Conservation (phyloP, 2,888 invertebrate species). For the Apotomis betuletana region DNA sequence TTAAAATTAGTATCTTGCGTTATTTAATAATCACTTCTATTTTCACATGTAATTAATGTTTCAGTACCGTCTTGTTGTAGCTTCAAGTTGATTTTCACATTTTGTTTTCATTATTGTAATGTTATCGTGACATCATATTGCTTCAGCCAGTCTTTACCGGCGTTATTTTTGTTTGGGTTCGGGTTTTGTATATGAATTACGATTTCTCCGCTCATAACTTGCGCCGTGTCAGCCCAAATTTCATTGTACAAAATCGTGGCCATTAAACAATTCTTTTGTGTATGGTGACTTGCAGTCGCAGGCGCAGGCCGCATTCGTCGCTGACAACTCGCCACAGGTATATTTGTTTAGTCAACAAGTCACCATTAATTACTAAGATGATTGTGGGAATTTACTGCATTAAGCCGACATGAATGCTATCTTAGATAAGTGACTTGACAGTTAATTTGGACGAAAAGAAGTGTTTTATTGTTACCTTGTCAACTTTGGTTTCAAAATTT, state of each 20-base stretch:
- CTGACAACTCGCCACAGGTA: constrained; percentile 43
- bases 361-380: constrained; percentile 33
- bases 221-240: constrained; percentile 44
- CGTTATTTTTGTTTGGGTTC: background rate
- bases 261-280: constrained; percentile 67
- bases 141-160: too few species aligned
- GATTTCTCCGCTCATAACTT: constrained; percentile 45
- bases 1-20: too few species aligned
- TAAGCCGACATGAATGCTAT: constrained; percentile 26
- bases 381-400: constrained; percentile 29
- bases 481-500: background rate
- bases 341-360: constrained; percentile 45
- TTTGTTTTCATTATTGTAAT: background rate
- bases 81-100: too few species aligned
- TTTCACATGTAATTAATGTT: too few species aligned
- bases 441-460: background rate
- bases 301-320: constrained; percentile 47
- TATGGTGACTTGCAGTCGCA: constrained; percentile 59
- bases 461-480: background rate
- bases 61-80: too few species aligned
- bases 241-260: constrained; percentile 53
- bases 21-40: too few species aligned
- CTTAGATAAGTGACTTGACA: constrained; percentile 31
- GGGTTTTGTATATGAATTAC: background rate
- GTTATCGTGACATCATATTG: background rate